Conservation (phyloP, 2,888 invertebrate genomes). For the Exephanes ischioxanthus region DNA sequence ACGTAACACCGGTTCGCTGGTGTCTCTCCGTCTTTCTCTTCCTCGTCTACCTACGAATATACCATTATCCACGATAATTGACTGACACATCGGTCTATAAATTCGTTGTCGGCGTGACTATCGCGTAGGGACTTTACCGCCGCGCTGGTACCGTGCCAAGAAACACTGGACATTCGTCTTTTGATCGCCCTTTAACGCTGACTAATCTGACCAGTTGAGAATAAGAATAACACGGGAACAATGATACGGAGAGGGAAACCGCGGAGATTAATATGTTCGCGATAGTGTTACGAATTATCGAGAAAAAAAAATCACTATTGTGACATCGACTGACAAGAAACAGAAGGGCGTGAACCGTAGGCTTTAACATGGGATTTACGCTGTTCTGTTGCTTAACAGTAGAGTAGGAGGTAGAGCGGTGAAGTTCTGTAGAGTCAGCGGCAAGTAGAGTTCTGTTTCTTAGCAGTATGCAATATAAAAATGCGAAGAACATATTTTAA, state of each 20-base stretch:
- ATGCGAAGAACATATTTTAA: too few species aligned
- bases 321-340: background rate
- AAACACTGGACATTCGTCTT: constrained; percentile 37
- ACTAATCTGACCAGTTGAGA: constrained; percentile 9
- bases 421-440: too few species aligned
- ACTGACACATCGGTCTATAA: constrained; percentile 37
- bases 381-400: too few species aligned
- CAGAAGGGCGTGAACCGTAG: background rate
- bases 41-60: constrained; percentile 25
- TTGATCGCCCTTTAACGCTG: constrained; percentile 40
- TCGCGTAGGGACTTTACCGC: constrained; percentile 21
- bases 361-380: too few species aligned
- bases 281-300: background rate
- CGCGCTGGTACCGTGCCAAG: constrained; percentile 28
- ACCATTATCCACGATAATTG: constrained; percentile 48
- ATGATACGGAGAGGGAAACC: background rate
- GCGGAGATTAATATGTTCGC: background rate
- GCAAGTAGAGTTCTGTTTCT: too few species aligned
- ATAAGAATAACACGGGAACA: background rate
- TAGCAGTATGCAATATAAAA: too few species aligned
- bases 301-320: background rate
- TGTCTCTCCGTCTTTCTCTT: constrained; percentile 12
- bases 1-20: background rate
- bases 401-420: too few species aligned
- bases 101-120: constrained; percentile 34